A percentile compares a stretch with the other conserved stretches of the same genome.
Evolutionary conservation across 2,113 vertebrate genomes (phyloP).

Genomic region (Pseudonaja textilis): DNA sequence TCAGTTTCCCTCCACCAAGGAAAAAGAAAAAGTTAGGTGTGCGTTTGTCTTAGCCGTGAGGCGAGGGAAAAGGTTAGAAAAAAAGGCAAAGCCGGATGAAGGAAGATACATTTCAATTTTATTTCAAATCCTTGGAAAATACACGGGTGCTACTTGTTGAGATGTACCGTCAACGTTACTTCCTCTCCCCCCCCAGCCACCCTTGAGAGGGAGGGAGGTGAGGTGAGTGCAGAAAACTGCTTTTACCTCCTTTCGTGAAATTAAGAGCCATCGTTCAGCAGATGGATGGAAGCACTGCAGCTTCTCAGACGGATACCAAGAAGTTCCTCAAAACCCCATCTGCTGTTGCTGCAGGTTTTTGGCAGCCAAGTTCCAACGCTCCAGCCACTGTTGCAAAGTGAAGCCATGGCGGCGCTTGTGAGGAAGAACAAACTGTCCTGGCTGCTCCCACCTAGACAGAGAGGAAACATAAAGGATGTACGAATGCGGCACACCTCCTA

Average conservation of each 20-base stretch:
- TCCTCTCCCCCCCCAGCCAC: neutral
- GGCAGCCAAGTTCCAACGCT: constrained; percentile 72
- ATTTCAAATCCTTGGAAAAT: neutral
- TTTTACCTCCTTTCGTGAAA: neutral
- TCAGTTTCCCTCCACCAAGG: neutral
- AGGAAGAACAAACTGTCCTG: constrained; percentile 71
- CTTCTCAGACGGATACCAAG: neutral
- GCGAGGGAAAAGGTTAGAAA: neutral
- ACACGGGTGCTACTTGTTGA: neutral
- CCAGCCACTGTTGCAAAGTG: constrained; percentile 76
- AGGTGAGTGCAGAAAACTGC: neutral
- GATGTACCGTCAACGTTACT: neutral
- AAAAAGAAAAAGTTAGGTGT: neutral
- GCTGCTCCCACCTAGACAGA: constrained; percentile 77
- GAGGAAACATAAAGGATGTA: too few species aligned
- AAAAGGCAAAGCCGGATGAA: neutral
- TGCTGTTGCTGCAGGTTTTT: constrained; percentile 46
- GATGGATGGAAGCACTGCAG: neutral
- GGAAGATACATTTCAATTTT: neutral
- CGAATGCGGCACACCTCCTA: neutral
- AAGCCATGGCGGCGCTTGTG: constrained; percentile 63
- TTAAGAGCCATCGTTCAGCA: neutral
- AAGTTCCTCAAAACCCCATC: neutral
- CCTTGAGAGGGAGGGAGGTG: neutral
- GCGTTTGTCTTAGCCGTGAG: neutral